phyloP scores from a whole-genome alignment of 2,888 invertebrate species.

The Branchellion lobata region DNA sequence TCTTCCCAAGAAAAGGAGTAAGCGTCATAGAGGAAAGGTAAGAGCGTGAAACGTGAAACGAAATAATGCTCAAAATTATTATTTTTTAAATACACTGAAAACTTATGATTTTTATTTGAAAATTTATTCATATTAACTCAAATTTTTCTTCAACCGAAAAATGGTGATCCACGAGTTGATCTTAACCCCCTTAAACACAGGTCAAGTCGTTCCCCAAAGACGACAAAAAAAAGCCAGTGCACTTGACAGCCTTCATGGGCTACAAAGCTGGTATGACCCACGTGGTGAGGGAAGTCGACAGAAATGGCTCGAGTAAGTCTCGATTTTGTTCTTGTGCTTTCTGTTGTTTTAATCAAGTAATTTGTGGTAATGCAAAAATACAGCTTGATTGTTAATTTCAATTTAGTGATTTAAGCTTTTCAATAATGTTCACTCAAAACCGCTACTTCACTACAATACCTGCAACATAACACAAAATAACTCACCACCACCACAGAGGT shows the following conservation, averaged over 20 bases:
- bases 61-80: neutral
- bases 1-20: slow-evolving; percentile 95
- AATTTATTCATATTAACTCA: too few relatives aligned
- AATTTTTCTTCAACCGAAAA: too few relatives aligned
- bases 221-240: slow-evolving; percentile 91
- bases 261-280: slow-evolving; percentile 99
- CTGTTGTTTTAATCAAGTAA: too few relatives aligned
- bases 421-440: too few relatives aligned
- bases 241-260: slow-evolving; percentile 93
- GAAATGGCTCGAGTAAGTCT: slow-evolving; percentile 94
- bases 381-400: too few relatives aligned
- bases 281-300: slow-evolving; percentile 95
- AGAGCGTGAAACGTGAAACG: neutral
- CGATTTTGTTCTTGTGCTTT: too few relatives aligned
- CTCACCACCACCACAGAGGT: slow-evolving; percentile 83
- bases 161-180: too few relatives aligned
- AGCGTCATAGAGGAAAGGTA: slow-evolving; percentile 88
- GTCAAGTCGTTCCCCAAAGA: slow-evolving; percentile 99
- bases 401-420: too few relatives aligned
- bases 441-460: too few relatives aligned
- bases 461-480: too few relatives aligned
- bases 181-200: neutral
- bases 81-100: neutral
- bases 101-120: too few relatives aligned
- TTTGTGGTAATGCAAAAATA: too few relatives aligned